Conservation (phyloP, 1,140 invertebrate genomes). For the Copidosoma floridanum region DNA sequence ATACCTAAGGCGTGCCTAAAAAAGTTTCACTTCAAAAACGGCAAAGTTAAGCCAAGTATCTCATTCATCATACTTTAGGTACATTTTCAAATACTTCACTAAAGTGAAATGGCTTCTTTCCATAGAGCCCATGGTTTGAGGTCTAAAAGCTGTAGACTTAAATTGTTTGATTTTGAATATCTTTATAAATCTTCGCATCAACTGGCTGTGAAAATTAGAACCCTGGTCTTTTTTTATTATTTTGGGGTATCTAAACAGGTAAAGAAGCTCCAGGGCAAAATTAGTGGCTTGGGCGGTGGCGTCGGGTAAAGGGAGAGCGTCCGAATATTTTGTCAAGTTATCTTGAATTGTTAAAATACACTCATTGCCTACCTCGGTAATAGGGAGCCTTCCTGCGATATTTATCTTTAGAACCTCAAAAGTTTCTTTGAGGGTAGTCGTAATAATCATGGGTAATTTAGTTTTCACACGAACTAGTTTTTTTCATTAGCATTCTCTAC, state of each 20-base stretch:
- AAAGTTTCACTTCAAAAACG: too few species aligned
- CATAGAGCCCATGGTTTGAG: neutral
- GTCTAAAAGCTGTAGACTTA: neutral
- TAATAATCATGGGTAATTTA: neutral
- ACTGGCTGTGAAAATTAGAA: constrained; percentile 28
- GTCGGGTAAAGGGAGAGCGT: too few species aligned
- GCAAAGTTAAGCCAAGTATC: too few species aligned
- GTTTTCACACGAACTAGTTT: neutral
- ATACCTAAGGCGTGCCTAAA: too few species aligned
- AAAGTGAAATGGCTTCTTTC: constrained; percentile 18
- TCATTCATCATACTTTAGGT: too few species aligned
- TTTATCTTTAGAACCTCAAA: neutral
- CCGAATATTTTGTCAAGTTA: neutral
- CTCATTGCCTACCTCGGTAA: neutral
- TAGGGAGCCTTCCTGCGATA: neutral
- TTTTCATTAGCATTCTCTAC: neutral
- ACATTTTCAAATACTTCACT: constrained; percentile 26
- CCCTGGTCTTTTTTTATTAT: constrained; percentile 36
- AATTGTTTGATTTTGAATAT: constrained; percentile 7
- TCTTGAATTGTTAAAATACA: neutral
- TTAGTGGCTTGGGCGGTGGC: constrained; percentile 3
- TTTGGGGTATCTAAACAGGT: too few species aligned
- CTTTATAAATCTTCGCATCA: neutral
- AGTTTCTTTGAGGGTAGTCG: neutral
- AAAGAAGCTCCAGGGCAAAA: too few species aligned